Conservation (phyloP, 2,113 vertebrate species). For the Neomonachus schauinslandi region DNA sequence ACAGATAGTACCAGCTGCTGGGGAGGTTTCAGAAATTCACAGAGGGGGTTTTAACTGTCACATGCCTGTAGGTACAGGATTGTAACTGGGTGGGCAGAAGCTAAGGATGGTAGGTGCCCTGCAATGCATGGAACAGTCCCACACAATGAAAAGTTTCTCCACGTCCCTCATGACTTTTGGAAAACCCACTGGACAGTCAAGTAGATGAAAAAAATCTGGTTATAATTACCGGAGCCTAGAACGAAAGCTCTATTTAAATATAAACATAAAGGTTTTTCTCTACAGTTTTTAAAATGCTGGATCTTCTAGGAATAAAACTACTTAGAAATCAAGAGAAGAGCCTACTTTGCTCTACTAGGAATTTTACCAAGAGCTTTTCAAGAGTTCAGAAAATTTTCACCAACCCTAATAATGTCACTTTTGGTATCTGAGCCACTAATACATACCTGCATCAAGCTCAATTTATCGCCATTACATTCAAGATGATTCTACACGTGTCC, state of each 20-base stretch:
- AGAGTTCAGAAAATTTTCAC: constrained; percentile 8
- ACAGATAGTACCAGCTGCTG: rapidly evolving
- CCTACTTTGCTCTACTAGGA: not conserved
- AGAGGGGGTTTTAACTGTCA: not conserved
- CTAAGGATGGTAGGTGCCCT: not conserved
- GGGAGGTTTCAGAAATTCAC: not conserved
- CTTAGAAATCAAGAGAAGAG: not conserved
- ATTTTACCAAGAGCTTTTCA: constrained; percentile 3
- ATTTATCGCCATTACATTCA: not conserved
- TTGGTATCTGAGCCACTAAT: not conserved
- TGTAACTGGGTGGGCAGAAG: not conserved
- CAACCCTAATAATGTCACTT: not conserved
- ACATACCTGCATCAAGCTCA: not conserved
- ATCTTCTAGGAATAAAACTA: constrained; percentile 54
- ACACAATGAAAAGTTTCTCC: not conserved
- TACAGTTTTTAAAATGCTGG: not conserved
- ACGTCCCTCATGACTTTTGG: not conserved
- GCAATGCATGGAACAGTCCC: not conserved
- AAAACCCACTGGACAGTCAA: constrained; percentile 11
- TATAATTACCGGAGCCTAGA: constrained; percentile 2
- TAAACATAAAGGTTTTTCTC: not conserved
- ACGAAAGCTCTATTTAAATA: constrained; percentile 22
- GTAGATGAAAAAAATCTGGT: constrained; percentile 46
- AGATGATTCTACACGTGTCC: not conserved
- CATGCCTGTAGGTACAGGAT: not conserved